Evolutionary conservation across 2,888 invertebrate genomes (phyloP), one percentile per base, ranked within the genome.

Genomic region (Aspidiotus destructor): DNA sequence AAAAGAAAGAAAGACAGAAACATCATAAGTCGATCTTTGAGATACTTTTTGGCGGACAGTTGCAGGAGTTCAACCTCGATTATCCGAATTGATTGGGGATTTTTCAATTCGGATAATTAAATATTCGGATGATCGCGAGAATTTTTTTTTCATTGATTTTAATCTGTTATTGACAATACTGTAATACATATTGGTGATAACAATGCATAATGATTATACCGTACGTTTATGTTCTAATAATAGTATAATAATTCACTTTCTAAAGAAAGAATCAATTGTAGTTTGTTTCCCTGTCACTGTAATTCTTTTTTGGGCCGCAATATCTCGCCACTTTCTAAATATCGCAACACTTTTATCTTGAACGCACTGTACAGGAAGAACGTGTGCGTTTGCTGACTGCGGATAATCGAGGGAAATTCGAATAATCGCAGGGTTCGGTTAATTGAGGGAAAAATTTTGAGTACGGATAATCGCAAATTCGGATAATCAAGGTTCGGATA

Each of bases 21-120:
- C n/a, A n/a, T n/a, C n/a, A n/a, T n/a, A n/a, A n/a, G n/a, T n/a
- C n/a, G n/a, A n/a, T n/a, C n/a, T n/a, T n/a, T n/a, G n/a, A n/a
- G n/a, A n/a, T n/a, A n/a, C n/a, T n/a, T n/a, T n/a, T n/a, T n/a
- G n/a, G n/a, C n/a, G n/a, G n/a, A n/a, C 48, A 13, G 48, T 8
- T 44, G 48, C 48, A 10, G 13, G 9, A 44, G 9, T 44, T 13
- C 48, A 48, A 48, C 48, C 48, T 48, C 48, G 48, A 48, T 48
- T 48, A 48, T 48, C n/a, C 48, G 48, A 48, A 48, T 48, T 48
- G 48, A 48, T 48, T n/a, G 48, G n/a, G 48, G n/a, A 48, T 48
- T 48, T 48, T 48, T 48, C 6, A n/a, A 48, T 48, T 48, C 48
- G 48, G n/a, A 48, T 48, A 48, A 48, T 3, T 6, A 48, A 48